These are phyloP conservation scores for Perodicticus potto DNA, from an alignment of 2,797 vertebrate genomes.

Conservation along the genomic window DNA sequence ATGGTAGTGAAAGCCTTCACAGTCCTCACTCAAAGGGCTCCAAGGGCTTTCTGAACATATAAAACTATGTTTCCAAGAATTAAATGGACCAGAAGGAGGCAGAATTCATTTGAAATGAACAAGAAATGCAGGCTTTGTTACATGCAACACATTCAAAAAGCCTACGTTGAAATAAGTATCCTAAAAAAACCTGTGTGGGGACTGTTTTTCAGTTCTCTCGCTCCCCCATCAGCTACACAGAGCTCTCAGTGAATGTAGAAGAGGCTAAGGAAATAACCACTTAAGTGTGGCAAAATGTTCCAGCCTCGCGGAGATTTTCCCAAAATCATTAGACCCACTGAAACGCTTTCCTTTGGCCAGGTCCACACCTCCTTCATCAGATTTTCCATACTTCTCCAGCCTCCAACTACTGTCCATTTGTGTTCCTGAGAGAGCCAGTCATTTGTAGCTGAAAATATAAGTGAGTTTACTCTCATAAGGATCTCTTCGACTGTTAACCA, in stretches of 20 bases:
- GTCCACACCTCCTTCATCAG: conserved; percentile 73
- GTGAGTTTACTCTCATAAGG: conserved; percentile 37
- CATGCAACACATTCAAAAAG: conserved; percentile 70
- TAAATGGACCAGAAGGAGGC: conserved; percentile 79
- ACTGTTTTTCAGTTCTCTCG: conserved; percentile 47
- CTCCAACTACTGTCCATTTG: conserved; percentile 66
- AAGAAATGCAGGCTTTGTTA: conserved; percentile 81
- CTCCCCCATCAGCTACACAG: conserved; percentile 59
- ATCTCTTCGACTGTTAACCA: conserved; percentile 29
- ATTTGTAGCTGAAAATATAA: conserved; percentile 58
- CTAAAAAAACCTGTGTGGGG: conserved; percentile 52
- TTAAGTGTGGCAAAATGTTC: conserved; percentile 82
- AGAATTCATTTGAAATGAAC: conserved; percentile 78
- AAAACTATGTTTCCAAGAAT: conserved; percentile 81
- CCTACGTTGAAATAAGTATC: conserved; percentile 68
- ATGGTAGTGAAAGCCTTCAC: conserved; percentile 67
- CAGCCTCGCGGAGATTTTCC: conserved; percentile 80
- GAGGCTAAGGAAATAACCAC: conserved; percentile 82
- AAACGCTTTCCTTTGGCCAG: conserved; percentile 69
- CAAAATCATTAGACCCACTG: conserved; percentile 80
- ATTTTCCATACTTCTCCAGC: conserved; percentile 73
- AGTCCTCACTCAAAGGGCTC: conserved; percentile 74
- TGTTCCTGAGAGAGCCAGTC: conserved; percentile 65
- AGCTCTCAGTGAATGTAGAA: conserved; percentile 76
- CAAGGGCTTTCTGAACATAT: conserved; percentile 79